Base-by-base conservation (phyloP, 2,113 vertebrate genomes). In the Istiophorus platypterus region DNA sequence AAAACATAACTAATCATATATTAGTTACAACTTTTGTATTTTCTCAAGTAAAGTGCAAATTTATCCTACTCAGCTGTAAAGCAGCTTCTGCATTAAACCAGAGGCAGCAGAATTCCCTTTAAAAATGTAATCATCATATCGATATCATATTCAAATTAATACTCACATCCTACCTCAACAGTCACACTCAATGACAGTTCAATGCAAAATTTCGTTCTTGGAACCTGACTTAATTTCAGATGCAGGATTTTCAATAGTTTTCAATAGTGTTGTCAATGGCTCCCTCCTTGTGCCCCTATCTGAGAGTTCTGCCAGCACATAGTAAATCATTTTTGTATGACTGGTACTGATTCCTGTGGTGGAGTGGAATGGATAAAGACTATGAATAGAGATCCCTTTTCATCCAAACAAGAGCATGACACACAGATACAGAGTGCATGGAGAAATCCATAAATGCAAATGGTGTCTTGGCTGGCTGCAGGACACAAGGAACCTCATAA, bases 391-490 rank as follows among this genome's bases (percentile, higher is more conserved):
- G 79, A 89, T 86, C 86, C 72, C 67, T 65, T 82, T 86, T 81
- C 76, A 87, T 76, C 62, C 26, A 70, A 90, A 86, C 74, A 64
- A 85, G 77, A 88, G 80, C 82, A 80, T 71, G 87, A 89, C 88
- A 90, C 66, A 65, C 68, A 73, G 85, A 88, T 71, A 72, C 72
- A 65, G 61, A 22, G 72, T 20, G 84, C 81, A 75, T 3, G 26
- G 71, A 74, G 62, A 89, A 93, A 93, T 93, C 92, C 75, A 93
- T 92, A 92, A 88, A 94, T 93, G 91, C 90, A 93, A 92, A 93
- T 92, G 45, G 27, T 67, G 80, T 78, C 90, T 80, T 72, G 80
- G 77, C 81, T 80, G 82, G 80, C 89, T 91, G 84, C 91, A 84
- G 89, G 92, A 93, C 86, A 80, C 73, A 1, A 69, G 80, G 76